Percentiles rank a stretch among this genome's conserved stretches.
Conservation (phyloP, 2,888 invertebrate genomes). For the Amphiduros pacificus region DNA sequence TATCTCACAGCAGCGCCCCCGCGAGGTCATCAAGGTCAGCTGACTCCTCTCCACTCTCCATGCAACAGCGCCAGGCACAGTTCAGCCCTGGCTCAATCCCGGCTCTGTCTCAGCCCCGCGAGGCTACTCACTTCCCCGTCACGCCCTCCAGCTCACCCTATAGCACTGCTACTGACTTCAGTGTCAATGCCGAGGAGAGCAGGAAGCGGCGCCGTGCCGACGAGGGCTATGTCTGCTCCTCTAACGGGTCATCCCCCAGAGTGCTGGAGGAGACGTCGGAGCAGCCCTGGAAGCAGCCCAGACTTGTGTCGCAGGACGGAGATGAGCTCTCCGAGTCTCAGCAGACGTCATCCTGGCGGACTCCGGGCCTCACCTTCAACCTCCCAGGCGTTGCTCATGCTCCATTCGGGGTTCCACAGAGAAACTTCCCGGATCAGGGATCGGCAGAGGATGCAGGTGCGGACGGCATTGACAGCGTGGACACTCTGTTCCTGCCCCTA, state of each 20-base stretch:
- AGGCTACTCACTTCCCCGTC: neutral
- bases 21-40: conserved; percentile 3
- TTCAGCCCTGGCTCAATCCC: neutral
- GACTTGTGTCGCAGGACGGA: neutral
- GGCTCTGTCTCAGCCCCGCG: neutral
- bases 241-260: neutral
- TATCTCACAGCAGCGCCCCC: neutral
- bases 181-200: neutral
- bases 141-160: neutral
- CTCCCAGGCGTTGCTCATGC: neutral
- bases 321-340: neutral
- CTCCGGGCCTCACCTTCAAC: too few species aligned
- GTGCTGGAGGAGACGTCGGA: neutral
- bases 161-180: neutral
- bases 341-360: too few species aligned
- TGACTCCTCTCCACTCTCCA: conserved; percentile 6
- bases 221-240: neutral
- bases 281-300: neutral
- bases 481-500: conserved; percentile 23
- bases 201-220: neutral
- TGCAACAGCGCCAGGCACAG: neutral
- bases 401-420: too few species aligned
- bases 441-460: too few species aligned
- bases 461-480: conserved; percentile 2
- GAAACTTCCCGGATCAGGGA: too few species aligned